Evolutionary conservation across 2,113 vertebrate species (phyloP), one percentile per base, ranked within the genome.

Genomic region (Pogona vitticeps): DNA sequence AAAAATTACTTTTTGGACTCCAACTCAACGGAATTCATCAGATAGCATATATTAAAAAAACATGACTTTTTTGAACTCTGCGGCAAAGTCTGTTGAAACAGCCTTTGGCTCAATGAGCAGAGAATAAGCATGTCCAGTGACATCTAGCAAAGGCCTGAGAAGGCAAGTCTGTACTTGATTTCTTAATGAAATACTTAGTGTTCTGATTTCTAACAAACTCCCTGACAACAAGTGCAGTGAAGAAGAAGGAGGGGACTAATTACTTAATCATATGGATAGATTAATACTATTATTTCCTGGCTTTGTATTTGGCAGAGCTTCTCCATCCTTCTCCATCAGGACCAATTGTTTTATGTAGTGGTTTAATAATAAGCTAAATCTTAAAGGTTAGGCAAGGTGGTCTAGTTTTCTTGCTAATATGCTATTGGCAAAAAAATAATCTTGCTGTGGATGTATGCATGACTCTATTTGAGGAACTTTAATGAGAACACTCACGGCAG

Each of bases 161-260:
- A 68, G 82, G 59, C 76, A 86, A 58, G 72, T 17, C 80, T 80
- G 36, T 13, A 65, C 67, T 82, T 70, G 58, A 31, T 77, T 15
- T 9, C 26, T 80, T 65, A 3, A 1, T 61, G 73, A 73, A 58
- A 10, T 1, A 14, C 7, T 38, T 1, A 17, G 3, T 61, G 12
- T 36, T 72, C 36, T 63, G 26, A 65, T 63, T 86, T 42, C 63
- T 2, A 2, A 61, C 52, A 40, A 38, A 52, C 71, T 15, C 18
- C 36, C 46, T 1, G 1, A 40, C 61, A 58, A 42, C 58, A 70
- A 58, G 31, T 68, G 59, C 26, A 26, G 14, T 80, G 75, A 1
- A 0, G 10, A 2, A 5, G 40, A 58, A 31, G 2, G 13, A 18
- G 1, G 40, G 52, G 17, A 36, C 31, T 23, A 1, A 13, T 46